Base-by-base conservation (phyloP, 2,888 invertebrate genomes). In the Eupithecia insigniata region DNA sequence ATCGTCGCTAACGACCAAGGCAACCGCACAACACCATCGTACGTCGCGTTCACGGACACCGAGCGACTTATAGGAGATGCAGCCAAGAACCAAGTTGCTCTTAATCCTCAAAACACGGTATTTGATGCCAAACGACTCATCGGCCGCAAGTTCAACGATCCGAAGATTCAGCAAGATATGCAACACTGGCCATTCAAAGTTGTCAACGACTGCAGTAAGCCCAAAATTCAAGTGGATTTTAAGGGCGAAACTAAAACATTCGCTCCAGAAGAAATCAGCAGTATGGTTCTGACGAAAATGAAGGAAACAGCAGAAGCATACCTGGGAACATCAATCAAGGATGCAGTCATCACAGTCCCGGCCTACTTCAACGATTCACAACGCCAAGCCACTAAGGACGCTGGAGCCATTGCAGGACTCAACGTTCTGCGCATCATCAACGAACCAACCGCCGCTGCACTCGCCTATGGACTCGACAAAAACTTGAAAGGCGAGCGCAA, bases 1-100 rank as follows among this genome's bases (percentile, higher is more conserved):
- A 97, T 97, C 86, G 97, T 98, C 85, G 97, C 98, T 72, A 98
- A 98, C 87, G 97, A 98, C 87, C 97, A 98, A 90, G 98, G 98
- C 76, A 98, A 98, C 89, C 94, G 98, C 68, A 98, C 97, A 14
- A 98, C 98, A 67, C 98, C 98, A 65, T 97, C 97, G 78, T 98
- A 97, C 90, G 98, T 98, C 67, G 97, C 97, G 7, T 98, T 98
- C 88, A 97, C 97, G 32, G 97, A 98, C 80, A 96, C 96, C 5
- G 98, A 98, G 89, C 95, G 98, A 66, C 94, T 98, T 51, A 97
- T 98, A 81, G 98, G 98, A 60, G 98, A 98, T 92, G 97, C 97
- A 26, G 98, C 98, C 46, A 98, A 97, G 90, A 97, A 97, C 88
- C 98, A 98, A 91, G 97, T 96, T 34, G 96, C 96, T 46, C 95